These are phyloP conservation scores for Brachyhypopomus gauderio DNA, from an alignment of 2,113 vertebrate genomes.

Conservation along the genomic window DNA sequence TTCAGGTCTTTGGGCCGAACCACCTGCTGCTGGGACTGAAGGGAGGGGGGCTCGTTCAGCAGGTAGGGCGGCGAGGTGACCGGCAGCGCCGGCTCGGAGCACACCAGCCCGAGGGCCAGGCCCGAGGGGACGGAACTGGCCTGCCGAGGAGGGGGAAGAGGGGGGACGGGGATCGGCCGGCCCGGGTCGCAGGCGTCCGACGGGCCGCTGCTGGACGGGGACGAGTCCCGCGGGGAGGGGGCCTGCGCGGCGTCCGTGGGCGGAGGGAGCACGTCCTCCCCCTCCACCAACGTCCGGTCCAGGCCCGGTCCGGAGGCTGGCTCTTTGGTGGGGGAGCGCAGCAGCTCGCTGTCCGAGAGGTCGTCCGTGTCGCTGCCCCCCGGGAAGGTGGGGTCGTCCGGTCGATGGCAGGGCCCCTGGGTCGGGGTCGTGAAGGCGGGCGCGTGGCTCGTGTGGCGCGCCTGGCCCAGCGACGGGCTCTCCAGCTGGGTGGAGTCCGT, in stretches of 20 bases:
- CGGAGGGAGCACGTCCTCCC: constrained; percentile 69
- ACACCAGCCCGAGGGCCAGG: constrained; percentile 73
- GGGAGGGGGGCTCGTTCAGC: constrained; percentile 68
- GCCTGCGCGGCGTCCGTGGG: constrained; percentile 62
- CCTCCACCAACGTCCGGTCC: constrained; percentile 77
- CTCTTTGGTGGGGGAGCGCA: constrained; percentile 77
- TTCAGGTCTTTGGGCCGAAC: constrained; percentile 88
- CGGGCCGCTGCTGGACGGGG: constrained; percentile 75
- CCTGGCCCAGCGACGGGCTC: constrained; percentile 79
- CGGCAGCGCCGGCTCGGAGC: constrained; percentile 74
- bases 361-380: constrained; percentile 83
- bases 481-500: constrained; percentile 89
- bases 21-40: constrained; percentile 80
- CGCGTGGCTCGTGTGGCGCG: constrained; percentile 51
- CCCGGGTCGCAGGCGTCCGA: constrained; percentile 73
- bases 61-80: constrained; percentile 74
- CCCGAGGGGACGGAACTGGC: constrained; percentile 74
- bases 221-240: constrained; percentile 69
- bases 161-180: constrained; percentile 64
- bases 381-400: constrained; percentile 58
- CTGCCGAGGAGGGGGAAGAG: constrained; percentile 76
- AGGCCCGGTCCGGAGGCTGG: constrained; percentile 75
- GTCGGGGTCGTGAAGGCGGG: constrained; percentile 55
- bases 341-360: constrained; percentile 79
- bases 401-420: constrained; percentile 34